Conservation (phyloP, 2,888 invertebrate species). For the Nemurella pictetii region DNA sequence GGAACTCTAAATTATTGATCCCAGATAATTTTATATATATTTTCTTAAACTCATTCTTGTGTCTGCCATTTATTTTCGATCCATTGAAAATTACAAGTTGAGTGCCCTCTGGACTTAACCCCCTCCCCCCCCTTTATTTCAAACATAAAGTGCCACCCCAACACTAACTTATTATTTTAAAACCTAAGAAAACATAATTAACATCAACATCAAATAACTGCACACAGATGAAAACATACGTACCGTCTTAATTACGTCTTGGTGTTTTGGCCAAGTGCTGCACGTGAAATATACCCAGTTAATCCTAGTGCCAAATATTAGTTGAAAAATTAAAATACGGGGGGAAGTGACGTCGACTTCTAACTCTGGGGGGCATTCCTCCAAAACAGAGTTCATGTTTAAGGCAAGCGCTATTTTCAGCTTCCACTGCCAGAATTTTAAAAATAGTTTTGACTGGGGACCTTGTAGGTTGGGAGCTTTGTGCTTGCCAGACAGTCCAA, state of each 20-base stretch:
- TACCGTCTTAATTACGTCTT: not conserved
- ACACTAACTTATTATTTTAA: too few species aligned
- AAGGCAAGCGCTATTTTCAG: slow-evolving; percentile 34
- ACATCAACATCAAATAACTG: too few species aligned
- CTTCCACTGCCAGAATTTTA: slow-evolving; percentile 33
- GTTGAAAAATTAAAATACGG: not conserved
- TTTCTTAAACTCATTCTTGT: too few species aligned
- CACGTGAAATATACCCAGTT: not conserved
- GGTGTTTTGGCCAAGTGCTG: not conserved
- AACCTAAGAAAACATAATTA: too few species aligned
- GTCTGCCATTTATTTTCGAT: too few species aligned
- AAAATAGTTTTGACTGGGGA: slow-evolving; percentile 38
- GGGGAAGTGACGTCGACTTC: not conserved
- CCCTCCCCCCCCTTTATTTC: too few species aligned
- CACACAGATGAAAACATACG: too few species aligned
- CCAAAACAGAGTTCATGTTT: not conserved
- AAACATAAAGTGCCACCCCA: too few species aligned
- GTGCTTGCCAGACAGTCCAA: slow-evolving; percentile 4
- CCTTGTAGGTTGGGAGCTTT: slow-evolving; percentile 26
- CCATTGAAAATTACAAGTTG: too few species aligned
- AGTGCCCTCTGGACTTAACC: too few species aligned
- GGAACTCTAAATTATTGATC: too few species aligned
- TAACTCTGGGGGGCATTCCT: not conserved
- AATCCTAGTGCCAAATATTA: not conserved
- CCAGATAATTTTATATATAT: too few species aligned